Conservation (phyloP, 2,113 vertebrate genomes). For the Cyprinodon tularosa region DNA sequence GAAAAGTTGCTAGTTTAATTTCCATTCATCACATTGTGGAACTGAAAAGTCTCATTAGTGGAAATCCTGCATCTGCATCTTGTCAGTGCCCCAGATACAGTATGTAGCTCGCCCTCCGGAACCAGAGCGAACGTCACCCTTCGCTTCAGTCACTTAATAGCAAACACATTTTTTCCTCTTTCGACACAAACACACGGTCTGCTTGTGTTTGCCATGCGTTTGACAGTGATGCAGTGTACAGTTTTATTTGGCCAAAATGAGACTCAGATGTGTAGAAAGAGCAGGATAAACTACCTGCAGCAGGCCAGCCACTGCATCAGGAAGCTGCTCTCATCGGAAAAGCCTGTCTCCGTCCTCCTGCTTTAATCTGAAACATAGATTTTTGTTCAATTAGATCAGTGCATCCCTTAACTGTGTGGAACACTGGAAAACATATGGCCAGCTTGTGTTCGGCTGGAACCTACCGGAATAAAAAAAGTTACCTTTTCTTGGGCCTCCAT, state of each 20-base stretch:
- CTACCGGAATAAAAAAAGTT: too few relatives aligned
- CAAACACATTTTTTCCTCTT: conserved; percentile 65
- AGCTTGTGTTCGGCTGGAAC: conserved; percentile 18
- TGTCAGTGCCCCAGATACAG: neutral
- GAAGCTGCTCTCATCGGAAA: conserved; percentile 34
- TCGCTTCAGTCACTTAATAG: conserved; percentile 72
- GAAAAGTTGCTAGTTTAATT: conserved; percentile 27
- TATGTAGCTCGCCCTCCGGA: neutral
- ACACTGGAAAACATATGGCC: conserved; percentile 25
- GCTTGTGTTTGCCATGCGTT: conserved; percentile 58
- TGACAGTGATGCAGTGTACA: conserved; percentile 66
- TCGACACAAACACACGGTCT: conserved; percentile 26
- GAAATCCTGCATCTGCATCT: conserved; percentile 19
- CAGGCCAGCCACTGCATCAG: conserved; percentile 51
- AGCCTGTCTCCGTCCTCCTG: conserved; percentile 37
- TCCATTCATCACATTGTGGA: neutral
- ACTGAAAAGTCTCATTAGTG: neutral
- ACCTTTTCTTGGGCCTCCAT: conserved; percentile 34
- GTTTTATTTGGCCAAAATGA: conserved; percentile 67
- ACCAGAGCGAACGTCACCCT: conserved; percentile 57
- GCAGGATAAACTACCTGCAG: conserved; percentile 70
- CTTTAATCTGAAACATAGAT: conserved; percentile 32
- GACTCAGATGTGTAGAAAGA: conserved; percentile 68
- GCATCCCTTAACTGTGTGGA: conserved; percentile 37
- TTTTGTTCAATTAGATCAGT: conserved; percentile 32